Conservation (phyloP, 2,113 vertebrate genomes). For the Catagonus wagneri region DNA sequence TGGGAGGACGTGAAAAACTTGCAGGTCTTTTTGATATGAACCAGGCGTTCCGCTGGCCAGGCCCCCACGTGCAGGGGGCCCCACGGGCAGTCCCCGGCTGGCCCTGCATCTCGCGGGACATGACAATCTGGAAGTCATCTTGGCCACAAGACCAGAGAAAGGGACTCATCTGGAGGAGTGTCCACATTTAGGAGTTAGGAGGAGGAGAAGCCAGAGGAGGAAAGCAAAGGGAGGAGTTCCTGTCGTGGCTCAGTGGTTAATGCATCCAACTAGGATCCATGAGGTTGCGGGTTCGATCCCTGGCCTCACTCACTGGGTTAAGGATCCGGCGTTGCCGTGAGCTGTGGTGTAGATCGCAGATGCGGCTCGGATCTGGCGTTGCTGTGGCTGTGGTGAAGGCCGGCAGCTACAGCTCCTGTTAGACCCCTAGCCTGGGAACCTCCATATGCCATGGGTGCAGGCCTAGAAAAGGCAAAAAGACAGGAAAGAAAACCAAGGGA, state of each 20-base stretch:
- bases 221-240: not conserved
- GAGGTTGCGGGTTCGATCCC: no score
- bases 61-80: not conserved
- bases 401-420: no score
- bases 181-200: not conserved
- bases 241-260: no score
- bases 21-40: not conserved
- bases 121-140: not conserved
- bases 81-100: not conserved
- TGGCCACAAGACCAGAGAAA: not conserved
- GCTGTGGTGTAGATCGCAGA: no score
- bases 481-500: conserved; percentile 6
- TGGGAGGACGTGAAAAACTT: not conserved
- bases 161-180: not conserved
- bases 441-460: no score
- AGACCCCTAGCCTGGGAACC: no score
- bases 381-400: no score
- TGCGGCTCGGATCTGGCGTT: no score
- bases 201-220: not conserved
- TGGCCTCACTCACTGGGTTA: no score
- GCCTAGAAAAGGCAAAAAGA: no score
- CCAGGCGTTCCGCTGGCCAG: not conserved
- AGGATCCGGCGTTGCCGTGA: no score
- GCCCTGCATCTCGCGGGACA: not conserved
- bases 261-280: no score